These are phyloP conservation scores for Dynastes tityus DNA, from an alignment of 2,888 invertebrate species.

Conservation along the genomic window DNA sequence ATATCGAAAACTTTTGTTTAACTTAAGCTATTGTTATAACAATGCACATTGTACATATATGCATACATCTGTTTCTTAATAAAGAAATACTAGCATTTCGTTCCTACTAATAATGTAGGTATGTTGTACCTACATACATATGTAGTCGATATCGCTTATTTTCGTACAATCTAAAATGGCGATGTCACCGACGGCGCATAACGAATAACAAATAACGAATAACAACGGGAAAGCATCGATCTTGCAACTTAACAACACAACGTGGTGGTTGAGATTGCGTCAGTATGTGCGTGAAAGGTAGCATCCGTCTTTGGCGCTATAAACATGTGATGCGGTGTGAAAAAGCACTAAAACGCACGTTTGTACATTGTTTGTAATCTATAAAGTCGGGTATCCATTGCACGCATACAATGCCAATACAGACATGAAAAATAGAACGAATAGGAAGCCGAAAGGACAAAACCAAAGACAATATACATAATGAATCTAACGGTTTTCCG, in stretches of 20 bases:
- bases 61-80: no score
- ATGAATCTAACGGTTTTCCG: no score
- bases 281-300: constrained; percentile 4
- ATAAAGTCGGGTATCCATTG: not conserved
- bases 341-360: constrained; percentile 10
- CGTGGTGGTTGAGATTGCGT: not conserved
- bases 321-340: not conserved
- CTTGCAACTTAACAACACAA: not conserved
- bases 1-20: no score
- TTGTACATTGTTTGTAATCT: constrained; percentile 6
- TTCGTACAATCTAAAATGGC: not conserved
- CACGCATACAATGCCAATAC: not conserved
- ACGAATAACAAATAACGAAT: not conserved
- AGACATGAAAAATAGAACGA: no score
- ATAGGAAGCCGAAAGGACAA: no score
- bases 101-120: no score
- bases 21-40: no score
- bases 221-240: constrained; percentile 2
- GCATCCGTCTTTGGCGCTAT: constrained; percentile 8
- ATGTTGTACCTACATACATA: not conserved
- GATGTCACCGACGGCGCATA: constrained; percentile 4
- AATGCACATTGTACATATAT: no score
- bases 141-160: not conserved
- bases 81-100: no score
- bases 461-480: no score